Evolutionary conservation across 2,888 invertebrate species (phyloP).

Genomic region (Coelogynopora nodosa): DNA sequence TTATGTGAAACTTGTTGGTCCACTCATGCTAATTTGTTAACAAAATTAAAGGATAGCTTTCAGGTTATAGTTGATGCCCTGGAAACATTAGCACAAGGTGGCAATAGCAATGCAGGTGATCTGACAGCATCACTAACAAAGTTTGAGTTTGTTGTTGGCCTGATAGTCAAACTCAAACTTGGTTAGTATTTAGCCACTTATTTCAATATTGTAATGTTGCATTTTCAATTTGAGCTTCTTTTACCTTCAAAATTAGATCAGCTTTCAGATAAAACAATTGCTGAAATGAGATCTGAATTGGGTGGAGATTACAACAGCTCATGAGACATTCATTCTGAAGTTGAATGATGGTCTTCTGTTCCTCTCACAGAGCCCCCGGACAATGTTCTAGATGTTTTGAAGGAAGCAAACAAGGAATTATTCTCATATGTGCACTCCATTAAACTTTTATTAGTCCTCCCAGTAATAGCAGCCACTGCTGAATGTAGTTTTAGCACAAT

Average conservation of each 20-base stretch:
- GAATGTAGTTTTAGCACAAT: not conserved
- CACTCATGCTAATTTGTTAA: not conserved
- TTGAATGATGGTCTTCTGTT: constrained; percentile 6
- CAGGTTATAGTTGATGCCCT: not conserved
- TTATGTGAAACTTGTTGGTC: not conserved
- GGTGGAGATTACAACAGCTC: not conserved
- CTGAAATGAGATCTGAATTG: constrained; percentile 14
- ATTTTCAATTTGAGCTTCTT: constrained; percentile 9
- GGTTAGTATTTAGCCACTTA: no score
- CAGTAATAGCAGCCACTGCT: not conserved
- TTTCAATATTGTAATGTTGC: not conserved
- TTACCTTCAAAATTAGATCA: constrained; percentile 15
- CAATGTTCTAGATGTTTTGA: constrained; percentile 25
- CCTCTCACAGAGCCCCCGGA: not conserved
- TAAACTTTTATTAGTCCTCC: not conserved
- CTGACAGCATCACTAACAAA: not conserved
- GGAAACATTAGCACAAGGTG: not conserved
- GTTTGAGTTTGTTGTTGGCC: not conserved
- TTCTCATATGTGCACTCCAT: not conserved
- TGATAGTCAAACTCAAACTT: not conserved
- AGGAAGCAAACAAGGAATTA: constrained; percentile 24
- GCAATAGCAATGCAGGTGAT: not conserved
- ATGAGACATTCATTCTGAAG: constrained; percentile 6
- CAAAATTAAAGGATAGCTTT: not conserved
- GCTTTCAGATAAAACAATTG: constrained; percentile 15